phyloP scores from a whole-genome alignment of 2,113 vertebrate species.

The Melanostigma gelatinosum region DNA sequence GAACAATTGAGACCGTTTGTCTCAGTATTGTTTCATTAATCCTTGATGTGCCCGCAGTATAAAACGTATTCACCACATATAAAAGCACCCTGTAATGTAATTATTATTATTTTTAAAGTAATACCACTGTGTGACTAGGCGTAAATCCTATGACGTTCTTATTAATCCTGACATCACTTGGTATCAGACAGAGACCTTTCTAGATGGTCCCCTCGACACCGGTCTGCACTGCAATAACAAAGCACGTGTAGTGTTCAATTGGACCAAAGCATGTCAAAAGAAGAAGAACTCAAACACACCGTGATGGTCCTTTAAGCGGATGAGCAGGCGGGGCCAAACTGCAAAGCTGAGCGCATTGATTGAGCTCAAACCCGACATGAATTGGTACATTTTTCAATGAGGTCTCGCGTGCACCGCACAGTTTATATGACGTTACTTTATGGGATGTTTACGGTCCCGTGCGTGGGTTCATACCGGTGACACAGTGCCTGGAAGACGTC shows the following conservation, averaged over 20 bases:
- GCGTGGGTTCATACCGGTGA: conserved; percentile 1
- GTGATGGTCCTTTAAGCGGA: background rate
- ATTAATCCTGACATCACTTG: too few relatives aligned
- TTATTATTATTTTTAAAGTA: background rate
- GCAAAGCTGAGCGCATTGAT: background rate
- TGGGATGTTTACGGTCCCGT: background rate
- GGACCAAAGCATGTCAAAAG: background rate
- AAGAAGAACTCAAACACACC: background rate
- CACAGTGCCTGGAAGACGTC: background rate
- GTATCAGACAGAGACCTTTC: background rate
- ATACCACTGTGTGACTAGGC: background rate
- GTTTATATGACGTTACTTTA: too few relatives aligned
- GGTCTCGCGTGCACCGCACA: background rate
- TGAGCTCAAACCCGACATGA: background rate
- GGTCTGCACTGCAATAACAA: background rate
- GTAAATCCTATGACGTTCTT: background rate
- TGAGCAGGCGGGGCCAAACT: background rate
- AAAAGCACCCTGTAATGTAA: background rate
- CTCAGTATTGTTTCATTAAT: background rate
- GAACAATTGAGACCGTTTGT: background rate
- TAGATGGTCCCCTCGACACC: background rate
- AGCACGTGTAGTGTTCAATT: background rate
- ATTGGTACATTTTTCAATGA: background rate
- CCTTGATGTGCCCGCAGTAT: background rate
- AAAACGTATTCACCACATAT: background rate